Conservation (phyloP, 2,888 invertebrate genomes). For the Matsumyia berberina region DNA sequence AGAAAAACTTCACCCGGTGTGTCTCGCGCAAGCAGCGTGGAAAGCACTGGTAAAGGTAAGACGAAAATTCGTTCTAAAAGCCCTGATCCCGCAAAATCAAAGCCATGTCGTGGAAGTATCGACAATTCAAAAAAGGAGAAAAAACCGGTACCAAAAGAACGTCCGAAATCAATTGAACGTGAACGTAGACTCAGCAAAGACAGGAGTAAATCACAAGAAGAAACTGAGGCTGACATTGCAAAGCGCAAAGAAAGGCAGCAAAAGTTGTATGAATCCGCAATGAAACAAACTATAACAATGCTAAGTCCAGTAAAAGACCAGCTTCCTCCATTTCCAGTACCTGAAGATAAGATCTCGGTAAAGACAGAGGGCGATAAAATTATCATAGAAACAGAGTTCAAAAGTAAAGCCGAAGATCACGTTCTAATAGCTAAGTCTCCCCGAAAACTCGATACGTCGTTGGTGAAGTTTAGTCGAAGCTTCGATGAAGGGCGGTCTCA, state of each 20-base stretch:
- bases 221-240: constrained; percentile 88
- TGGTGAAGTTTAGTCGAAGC: constrained; percentile 87
- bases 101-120: constrained; percentile 84
- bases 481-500: constrained; percentile 87
- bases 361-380: constrained; percentile 89
- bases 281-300: constrained; percentile 90
- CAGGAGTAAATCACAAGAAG: constrained; percentile 89
- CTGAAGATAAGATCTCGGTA: constrained; percentile 90
- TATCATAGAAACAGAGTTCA: constrained; percentile 90
- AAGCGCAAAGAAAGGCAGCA: constrained; percentile 91
- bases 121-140: constrained; percentile 80
- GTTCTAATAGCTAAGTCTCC: constrained; percentile 91
- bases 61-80: constrained; percentile 78
- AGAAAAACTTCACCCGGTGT: constrained; percentile 84
- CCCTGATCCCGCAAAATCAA: constrained; percentile 80
- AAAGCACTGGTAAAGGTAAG: constrained; percentile 82
- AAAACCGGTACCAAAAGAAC: constrained; percentile 87
- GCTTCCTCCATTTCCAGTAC: constrained; percentile 89
- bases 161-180: constrained; percentile 89
- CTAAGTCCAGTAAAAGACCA: constrained; percentile 90
- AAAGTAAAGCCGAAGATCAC: constrained; percentile 90
- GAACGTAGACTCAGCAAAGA: constrained; percentile 85
- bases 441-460: constrained; percentile 88
- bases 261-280: constrained; percentile 90
- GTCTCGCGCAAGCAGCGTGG: constrained; percentile 84